These are phyloP conservation scores for Rambutsinella grinnellia DNA, from an alignment of 2,888 invertebrate species.

Conservation along the genomic window DNA sequence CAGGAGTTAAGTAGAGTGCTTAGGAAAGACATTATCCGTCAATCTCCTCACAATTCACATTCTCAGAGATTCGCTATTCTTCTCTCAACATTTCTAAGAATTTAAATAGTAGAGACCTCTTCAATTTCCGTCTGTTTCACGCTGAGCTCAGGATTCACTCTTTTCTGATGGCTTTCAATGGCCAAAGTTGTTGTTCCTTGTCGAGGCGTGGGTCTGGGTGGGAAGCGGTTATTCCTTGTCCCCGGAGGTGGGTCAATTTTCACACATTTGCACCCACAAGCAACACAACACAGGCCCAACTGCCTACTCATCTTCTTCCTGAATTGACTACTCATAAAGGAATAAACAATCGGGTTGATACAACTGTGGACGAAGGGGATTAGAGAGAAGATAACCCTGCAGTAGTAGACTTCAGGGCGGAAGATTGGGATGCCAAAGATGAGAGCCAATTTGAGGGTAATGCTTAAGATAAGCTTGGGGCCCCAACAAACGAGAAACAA, in stretches of 20 bases:
- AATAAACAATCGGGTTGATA: slow-evolving; percentile 69
- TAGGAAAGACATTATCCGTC: too few relatives aligned
- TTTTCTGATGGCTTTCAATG: not conserved
- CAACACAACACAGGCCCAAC: slow-evolving; percentile 55
- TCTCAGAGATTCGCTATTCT: too few relatives aligned
- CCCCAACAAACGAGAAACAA: slow-evolving; percentile 72
- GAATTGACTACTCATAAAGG: slow-evolving; percentile 68
- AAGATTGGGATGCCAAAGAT: slow-evolving; percentile 57
- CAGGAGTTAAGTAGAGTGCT: too few relatives aligned
- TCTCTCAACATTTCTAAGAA: too few relatives aligned
- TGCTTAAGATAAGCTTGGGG: slow-evolving; percentile 70
- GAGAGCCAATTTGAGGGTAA: slow-evolving; percentile 68
- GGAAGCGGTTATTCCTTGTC: not conserved
- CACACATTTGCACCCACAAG: slow-evolving; percentile 49
- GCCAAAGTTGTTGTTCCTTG: not conserved
- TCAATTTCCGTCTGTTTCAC: not conserved
- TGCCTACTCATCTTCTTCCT: slow-evolving; percentile 67
- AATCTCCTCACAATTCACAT: too few relatives aligned
- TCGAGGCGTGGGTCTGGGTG: not conserved
- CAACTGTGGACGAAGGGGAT: slow-evolving; percentile 69
- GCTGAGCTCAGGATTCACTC: not conserved
- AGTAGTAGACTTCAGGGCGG: slow-evolving; percentile 67
- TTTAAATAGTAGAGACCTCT: not conserved
- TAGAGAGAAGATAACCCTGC: slow-evolving; percentile 67
- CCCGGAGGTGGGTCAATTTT: not conserved